Conservation (phyloP, 2,888 invertebrate species). For the Philonicus albiceps region DNA sequence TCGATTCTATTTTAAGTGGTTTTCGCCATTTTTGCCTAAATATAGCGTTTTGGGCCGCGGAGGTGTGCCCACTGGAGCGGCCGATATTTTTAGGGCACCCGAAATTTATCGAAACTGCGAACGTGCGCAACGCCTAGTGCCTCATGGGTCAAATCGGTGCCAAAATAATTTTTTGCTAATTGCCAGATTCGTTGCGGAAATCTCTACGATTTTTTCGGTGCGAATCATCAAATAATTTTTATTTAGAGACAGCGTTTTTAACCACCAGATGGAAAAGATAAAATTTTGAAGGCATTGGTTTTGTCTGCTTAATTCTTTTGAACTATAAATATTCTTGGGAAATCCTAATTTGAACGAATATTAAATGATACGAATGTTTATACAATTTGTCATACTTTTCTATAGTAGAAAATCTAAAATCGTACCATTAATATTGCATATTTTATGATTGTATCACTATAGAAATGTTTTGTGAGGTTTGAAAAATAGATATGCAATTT, state of each 20-base stretch:
- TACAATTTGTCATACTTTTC: too few species aligned
- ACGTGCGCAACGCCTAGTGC: neutral
- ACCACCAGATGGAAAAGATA: too few species aligned
- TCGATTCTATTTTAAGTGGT: neutral
- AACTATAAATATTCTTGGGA: too few species aligned
- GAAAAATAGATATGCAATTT: too few species aligned
- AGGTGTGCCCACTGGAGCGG: neutral
- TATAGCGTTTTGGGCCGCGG: neutral
- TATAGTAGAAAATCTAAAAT: too few species aligned
- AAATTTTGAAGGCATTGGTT: too few species aligned
- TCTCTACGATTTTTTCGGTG: neutral
- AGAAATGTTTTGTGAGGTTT: too few species aligned
- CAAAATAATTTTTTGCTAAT: neutral
- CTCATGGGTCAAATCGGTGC: neutral
- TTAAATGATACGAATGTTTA: too few species aligned
- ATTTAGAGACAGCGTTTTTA: neutral
- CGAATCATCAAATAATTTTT: neutral
- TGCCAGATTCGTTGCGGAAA: neutral
- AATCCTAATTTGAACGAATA: too few species aligned
- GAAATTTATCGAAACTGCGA: neutral
- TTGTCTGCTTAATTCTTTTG: too few species aligned
- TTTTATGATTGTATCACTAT: too few species aligned
- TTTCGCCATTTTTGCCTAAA: slow-evolving; percentile 19
- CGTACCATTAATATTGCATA: too few species aligned
- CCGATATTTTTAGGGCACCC: neutral